phyloP scores from a whole-genome alignment of 1,140 invertebrate genomes.

The Papilio polytes region DNA sequence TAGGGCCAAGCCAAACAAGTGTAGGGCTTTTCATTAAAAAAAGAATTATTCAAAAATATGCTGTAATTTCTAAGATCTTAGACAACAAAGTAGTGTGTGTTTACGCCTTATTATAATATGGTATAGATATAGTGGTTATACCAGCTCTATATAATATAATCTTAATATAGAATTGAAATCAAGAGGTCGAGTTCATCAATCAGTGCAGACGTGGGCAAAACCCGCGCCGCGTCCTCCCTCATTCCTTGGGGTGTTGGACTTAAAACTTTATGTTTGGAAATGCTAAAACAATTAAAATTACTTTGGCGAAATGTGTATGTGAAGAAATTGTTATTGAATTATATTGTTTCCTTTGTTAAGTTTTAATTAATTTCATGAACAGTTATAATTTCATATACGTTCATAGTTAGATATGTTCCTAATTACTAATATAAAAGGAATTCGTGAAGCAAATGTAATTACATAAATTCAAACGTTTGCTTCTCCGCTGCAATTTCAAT shows the following conservation, averaged over 20 bases:
- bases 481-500: neutral
- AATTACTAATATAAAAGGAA: neutral
- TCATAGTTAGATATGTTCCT: neutral
- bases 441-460: neutral
- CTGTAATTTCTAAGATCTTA: too few species aligned
- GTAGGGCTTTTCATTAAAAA: too few species aligned
- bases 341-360: neutral
- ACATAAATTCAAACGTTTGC: constrained; percentile 20
- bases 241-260: neutral
- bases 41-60: too few species aligned
- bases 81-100: too few species aligned
- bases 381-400: neutral
- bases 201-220: constrained; percentile 22
- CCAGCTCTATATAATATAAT: constrained; percentile 6
- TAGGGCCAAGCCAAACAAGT: too few species aligned
- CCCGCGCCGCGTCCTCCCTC: constrained; percentile 4
- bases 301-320: neutral
- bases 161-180: constrained; percentile 9
- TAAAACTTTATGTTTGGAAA: constrained; percentile 18
- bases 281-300: constrained; percentile 23
- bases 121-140: neutral
- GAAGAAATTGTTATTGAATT: neutral
- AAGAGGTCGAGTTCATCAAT: constrained; percentile 33
- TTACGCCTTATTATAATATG: too few species aligned
- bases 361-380: neutral